phyloP scores from a whole-genome alignment of 2,888 invertebrate species.

The Uropetala carovei region DNA sequence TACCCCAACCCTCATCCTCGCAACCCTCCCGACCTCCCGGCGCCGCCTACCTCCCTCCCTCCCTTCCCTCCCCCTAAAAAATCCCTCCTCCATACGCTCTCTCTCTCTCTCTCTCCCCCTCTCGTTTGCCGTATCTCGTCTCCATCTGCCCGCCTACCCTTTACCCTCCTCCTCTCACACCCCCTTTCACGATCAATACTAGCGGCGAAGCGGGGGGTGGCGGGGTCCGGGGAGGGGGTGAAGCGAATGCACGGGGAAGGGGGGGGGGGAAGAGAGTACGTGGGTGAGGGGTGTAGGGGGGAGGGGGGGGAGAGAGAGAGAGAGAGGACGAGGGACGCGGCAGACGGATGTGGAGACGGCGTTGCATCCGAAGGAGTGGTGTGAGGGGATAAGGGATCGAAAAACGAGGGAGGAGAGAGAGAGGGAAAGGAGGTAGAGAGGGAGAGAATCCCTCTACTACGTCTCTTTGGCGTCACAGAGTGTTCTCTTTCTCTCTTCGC shows the following conservation, averaged over 20 bases:
- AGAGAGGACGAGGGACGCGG: constrained; percentile 18
- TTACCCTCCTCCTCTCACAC: no score
- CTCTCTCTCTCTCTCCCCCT: not conserved
- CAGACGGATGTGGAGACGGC: constrained; percentile 57
- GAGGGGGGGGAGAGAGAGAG: no score
- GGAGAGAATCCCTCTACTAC: not conserved
- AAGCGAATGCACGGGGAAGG: not conserved
- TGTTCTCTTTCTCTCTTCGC: not conserved
- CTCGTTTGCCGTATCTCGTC: not conserved
- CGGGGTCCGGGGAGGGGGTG: not conserved
- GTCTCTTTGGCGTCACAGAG: no score
- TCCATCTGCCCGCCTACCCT: not conserved
- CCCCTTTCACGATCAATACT: constrained; percentile 50
- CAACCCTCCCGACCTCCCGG: constrained; percentile 59
- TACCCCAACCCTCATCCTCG: constrained; percentile 61
- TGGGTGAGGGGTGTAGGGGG: not conserved
- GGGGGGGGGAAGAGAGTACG: not conserved
- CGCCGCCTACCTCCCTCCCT: constrained; percentile 24
- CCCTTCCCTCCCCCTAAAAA: not conserved
- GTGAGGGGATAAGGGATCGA: not conserved
- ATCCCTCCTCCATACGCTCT: not conserved
- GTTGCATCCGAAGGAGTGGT: constrained; percentile 34
- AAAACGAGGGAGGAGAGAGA: not conserved
- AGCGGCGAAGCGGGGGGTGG: constrained; percentile 2
- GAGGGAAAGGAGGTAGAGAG: not conserved